Evolutionary conservation across 2,113 vertebrate species (phyloP).

Genomic region (Orycteropus afer): DNA sequence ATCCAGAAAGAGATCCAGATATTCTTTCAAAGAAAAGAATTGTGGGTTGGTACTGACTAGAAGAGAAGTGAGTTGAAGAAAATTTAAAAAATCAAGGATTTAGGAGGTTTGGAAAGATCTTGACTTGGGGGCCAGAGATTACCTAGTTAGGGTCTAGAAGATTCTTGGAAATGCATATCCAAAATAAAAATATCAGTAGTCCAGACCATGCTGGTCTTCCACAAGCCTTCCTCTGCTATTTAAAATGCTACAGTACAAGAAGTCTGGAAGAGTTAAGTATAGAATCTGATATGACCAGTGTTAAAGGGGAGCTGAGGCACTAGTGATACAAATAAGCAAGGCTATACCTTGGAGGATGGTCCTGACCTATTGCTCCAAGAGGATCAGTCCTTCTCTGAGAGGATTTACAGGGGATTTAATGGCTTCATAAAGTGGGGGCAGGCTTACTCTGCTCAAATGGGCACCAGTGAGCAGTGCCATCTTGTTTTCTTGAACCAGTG

Average conservation of each 20-base stretch:
- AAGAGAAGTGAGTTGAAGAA: background rate
- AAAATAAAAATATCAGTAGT: background rate
- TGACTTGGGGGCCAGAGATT: background rate
- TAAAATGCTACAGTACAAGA: fast-evolving
- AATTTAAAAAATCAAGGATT: background rate
- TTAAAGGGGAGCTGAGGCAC: background rate
- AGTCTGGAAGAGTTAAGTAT: background rate
- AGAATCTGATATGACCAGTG: fast-evolving
- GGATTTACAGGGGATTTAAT: slow-evolving; percentile 60
- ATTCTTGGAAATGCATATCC: background rate
- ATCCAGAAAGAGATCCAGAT: background rate
- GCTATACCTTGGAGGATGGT: background rate
- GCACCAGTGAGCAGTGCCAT: slow-evolving; percentile 22
- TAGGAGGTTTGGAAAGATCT: background rate
- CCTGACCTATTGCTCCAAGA: background rate
- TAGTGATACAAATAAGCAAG: background rate
- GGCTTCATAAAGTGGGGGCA: background rate
- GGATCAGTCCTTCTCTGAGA: slow-evolving; percentile 53
- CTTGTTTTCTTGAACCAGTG: background rate
- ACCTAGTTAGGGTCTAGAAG: background rate
- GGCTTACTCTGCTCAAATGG: slow-evolving; percentile 43
- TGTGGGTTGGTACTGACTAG: too few relatives aligned
- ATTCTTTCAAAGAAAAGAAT: background rate
- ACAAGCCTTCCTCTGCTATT: fast-evolving
- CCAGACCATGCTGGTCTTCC: background rate